Conservation (phyloP, 2,797 vertebrate genomes). For the Acanthurus lineatus region DNA sequence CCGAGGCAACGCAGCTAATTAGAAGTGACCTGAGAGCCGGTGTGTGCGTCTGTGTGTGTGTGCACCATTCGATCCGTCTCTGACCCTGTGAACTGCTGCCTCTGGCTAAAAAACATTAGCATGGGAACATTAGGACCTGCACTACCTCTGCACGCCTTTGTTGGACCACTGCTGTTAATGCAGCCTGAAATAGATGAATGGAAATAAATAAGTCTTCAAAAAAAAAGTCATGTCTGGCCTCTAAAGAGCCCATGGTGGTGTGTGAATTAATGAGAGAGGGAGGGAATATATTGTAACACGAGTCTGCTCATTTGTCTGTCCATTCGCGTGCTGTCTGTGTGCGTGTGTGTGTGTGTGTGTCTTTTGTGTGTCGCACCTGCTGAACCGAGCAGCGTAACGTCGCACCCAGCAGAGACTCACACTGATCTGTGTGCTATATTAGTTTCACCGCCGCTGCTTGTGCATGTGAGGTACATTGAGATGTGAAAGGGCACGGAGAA, state of each 20-base stretch:
- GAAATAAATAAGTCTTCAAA: conserved; percentile 56
- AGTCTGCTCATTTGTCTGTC: conserved; percentile 54
- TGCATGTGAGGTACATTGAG: conserved; percentile 21
- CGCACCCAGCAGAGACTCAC: conserved; percentile 13
- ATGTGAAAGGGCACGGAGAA: conserved; percentile 49
- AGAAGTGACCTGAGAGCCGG: conserved; percentile 59
- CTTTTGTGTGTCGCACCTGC: conserved; percentile 66
- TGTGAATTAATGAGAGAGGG: conserved; percentile 68
- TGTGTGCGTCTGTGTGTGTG: conserved; percentile 32
- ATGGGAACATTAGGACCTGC: conserved; percentile 61
- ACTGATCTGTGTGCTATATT: conserved; percentile 29
- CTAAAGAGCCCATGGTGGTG: conserved; percentile 33
- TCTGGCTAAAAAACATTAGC: conserved; percentile 72
- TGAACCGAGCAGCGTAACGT: conserved; percentile 40
- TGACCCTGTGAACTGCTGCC: conserved; percentile 73
- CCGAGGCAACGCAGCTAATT: conserved; percentile 69
- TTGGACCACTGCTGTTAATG: conserved; percentile 37
- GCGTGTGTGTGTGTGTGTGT: not conserved
- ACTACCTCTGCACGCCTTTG: conserved; percentile 44
- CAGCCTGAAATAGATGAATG: conserved; percentile 54
- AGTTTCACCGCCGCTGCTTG: conserved; percentile 32
- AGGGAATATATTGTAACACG: conserved; percentile 45
- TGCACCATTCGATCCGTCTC: conserved; percentile 62
- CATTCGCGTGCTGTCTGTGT: conserved; percentile 13
- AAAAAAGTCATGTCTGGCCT: conserved; percentile 9